phyloP scores from a whole-genome alignment of 2,113 vertebrate species.

The Azemiops feae region DNA sequence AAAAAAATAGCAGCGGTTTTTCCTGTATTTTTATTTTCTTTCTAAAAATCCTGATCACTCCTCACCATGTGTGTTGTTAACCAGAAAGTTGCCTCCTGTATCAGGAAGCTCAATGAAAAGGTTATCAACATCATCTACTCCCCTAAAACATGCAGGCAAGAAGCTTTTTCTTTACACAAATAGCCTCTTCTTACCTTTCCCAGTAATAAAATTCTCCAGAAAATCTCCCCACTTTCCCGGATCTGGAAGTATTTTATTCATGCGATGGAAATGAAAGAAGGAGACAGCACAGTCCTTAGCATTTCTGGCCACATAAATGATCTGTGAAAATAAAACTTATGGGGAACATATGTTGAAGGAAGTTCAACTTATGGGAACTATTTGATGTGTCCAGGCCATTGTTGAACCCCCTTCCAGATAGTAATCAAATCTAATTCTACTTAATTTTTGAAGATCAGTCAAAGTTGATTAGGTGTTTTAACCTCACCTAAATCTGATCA shows the following conservation, averaged over 20 bases:
- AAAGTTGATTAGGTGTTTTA: neutral
- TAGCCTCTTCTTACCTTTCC: slow-evolving; percentile 49
- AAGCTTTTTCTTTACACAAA: neutral
- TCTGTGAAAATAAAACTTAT: slow-evolving; percentile 35
- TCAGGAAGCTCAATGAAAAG: neutral
- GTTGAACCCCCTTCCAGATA: neutral
- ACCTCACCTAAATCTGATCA: neutral
- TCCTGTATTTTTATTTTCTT: neutral
- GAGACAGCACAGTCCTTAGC: slow-evolving; percentile 65
- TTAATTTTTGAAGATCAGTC: neutral
- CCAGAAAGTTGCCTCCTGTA: neutral
- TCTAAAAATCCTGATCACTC: neutral
- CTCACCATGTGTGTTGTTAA: neutral
- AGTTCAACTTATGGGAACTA: neutral
- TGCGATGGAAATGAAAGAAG: slow-evolving; percentile 69
- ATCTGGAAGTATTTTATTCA: slow-evolving; percentile 60
- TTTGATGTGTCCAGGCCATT: neutral
- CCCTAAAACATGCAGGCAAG: neutral
- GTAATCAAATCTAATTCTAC: neutral
- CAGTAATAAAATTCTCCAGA: slow-evolving; percentile 59
- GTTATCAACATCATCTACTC: neutral
- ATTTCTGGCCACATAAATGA: slow-evolving; percentile 56
- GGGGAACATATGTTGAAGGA: neutral
- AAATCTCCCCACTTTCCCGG: slow-evolving; percentile 58
- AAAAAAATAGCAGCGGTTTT: neutral